Evolutionary conservation across 2,797 vertebrate genomes (phyloP).

Genomic region (Enteromius afrohamiltoni): DNA sequence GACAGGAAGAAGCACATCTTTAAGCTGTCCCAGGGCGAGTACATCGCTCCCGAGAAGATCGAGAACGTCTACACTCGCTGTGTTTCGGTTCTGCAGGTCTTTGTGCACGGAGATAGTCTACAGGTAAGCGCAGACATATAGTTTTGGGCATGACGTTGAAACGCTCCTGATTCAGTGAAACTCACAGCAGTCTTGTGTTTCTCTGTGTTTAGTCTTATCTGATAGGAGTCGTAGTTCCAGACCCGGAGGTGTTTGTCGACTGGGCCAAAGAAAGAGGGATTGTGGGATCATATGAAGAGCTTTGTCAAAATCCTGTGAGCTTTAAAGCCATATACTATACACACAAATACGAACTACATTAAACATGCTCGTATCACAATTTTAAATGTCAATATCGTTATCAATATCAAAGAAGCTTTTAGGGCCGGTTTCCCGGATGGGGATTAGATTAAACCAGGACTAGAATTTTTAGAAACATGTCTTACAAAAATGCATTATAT

Average conservation of each 20-base stretch:
- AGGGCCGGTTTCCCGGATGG: too few relatives aligned
- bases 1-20: slow-evolving; percentile 86
- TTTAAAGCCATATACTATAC: neutral
- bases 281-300: slow-evolving; percentile 76
- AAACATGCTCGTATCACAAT: neutral
- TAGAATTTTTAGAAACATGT: too few relatives aligned
- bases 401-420: too few relatives aligned
- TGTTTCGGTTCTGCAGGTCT: slow-evolving; percentile 79
- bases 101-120: slow-evolving; percentile 82
- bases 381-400: too few relatives aligned
- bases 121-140: slow-evolving; percentile 67
- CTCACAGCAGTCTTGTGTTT: neutral
- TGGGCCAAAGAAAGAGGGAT: slow-evolving; percentile 78
- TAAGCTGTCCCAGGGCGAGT: slow-evolving; percentile 82
- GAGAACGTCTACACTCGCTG: slow-evolving; percentile 80
- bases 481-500: too few relatives aligned
- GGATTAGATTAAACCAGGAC: too few relatives aligned
- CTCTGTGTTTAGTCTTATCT: slow-evolving; percentile 71
- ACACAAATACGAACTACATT: neutral
- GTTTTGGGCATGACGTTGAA: neutral
- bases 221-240: slow-evolving; percentile 80
- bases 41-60: slow-evolving; percentile 84
- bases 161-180: neutral
- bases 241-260: slow-evolving; percentile 77
- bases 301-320: slow-evolving; percentile 81